phyloP scores from a whole-genome alignment of 2,888 invertebrate genomes.

The Drosophila prolongata region DNA sequence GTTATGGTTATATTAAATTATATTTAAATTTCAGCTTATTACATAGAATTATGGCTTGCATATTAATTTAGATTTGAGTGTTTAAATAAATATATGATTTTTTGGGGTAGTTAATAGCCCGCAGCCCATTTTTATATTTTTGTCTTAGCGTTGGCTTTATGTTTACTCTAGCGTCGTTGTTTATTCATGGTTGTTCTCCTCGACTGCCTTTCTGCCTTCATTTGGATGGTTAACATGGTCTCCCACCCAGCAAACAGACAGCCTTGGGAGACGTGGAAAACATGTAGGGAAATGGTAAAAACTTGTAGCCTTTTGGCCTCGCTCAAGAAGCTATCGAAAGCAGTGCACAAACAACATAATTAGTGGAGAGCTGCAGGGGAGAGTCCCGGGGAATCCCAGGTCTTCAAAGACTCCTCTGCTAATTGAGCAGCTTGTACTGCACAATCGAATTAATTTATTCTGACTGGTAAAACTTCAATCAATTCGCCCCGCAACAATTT shows the following conservation, averaged over 20 bases:
- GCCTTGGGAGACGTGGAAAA: conserved; percentile 55
- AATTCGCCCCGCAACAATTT: conserved; percentile 7
- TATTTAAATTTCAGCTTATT: too few species aligned
- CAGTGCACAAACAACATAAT: conserved; percentile 60
- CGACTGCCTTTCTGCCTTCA: conserved; percentile 28
- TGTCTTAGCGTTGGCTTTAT: conserved; percentile 24
- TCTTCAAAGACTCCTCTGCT: conserved; percentile 30
- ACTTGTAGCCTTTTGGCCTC: conserved; percentile 64
- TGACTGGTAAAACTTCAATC: conserved; percentile 34
- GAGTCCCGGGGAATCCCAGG: background rate
- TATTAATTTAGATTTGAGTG: too few species aligned
- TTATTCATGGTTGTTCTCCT: conserved; percentile 29
- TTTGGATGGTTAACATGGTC: conserved; percentile 51
- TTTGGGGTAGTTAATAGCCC: background rate
- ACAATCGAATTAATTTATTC: conserved; percentile 63
- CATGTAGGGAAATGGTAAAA: conserved; percentile 72
- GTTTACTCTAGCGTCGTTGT: conserved; percentile 39
- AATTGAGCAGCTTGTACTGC: conserved; percentile 37
- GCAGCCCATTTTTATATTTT: background rate
- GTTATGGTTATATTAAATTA: too few species aligned
- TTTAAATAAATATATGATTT: background rate
- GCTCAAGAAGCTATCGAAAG: conserved; percentile 26
- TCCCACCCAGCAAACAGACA: conserved; percentile 3
- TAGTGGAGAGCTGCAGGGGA: conserved; percentile 42
- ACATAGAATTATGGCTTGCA: too few species aligned